These are phyloP conservation scores for Acridotheres tristis DNA, from an alignment of 2,797 vertebrate species.

Conservation along the genomic window DNA sequence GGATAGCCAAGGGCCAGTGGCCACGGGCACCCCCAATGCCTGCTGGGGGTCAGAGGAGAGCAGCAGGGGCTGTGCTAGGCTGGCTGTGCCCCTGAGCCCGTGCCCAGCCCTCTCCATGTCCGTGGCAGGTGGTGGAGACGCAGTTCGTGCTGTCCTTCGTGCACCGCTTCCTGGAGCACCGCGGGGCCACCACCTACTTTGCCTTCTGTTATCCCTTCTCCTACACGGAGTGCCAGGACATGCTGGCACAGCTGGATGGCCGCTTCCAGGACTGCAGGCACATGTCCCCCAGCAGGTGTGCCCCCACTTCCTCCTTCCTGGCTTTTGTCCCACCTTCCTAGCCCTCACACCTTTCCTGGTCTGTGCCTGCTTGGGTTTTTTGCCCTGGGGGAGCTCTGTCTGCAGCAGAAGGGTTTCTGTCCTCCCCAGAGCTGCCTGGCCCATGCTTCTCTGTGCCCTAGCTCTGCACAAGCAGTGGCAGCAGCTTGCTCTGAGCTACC, in stretches of 20 bases:
- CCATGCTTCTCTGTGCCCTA: not conserved
- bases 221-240: slow-evolving; percentile 92
- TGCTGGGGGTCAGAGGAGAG: not conserved
- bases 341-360: not conserved
- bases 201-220: slow-evolving; percentile 98
- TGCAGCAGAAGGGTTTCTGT: not conserved
- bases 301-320: accelerated
- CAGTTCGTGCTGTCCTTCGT: slow-evolving; percentile 95
- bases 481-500: not conserved
- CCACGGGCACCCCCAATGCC: not conserved
- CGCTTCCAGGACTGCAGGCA: slow-evolving; percentile 80
- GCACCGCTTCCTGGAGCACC: slow-evolving; percentile 89
- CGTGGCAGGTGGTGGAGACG: slow-evolving; percentile 86
- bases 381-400: not conserved
- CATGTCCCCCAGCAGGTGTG: slow-evolving; percentile 85
- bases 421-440: accelerated
- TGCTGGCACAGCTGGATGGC: slow-evolving; percentile 87
- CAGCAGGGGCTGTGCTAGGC: not conserved
- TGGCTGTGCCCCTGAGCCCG: not conserved
- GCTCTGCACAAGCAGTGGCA: not conserved
- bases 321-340: too few relatives aligned
- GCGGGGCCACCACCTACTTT: slow-evolving; percentile 90
- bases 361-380: not conserved
- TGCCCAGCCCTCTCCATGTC: not conserved
- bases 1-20: not conserved